These are phyloP conservation scores for Alviniconcha marisindica DNA, from an alignment of 1,140 invertebrate genomes.

Conservation along the genomic window DNA sequence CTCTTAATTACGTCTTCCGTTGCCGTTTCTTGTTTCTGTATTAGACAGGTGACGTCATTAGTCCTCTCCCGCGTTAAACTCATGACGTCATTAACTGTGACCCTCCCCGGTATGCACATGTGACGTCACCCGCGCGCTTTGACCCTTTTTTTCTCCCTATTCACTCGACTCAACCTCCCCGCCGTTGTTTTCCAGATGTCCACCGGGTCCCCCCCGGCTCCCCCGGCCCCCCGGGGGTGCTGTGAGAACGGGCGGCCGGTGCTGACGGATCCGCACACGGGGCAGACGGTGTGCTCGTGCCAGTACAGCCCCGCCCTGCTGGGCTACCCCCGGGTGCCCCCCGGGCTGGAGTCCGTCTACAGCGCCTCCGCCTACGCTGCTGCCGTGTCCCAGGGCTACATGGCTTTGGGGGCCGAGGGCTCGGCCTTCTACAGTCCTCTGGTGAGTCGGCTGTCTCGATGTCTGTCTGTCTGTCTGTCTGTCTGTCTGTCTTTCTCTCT, in stretches of 20 bases:
- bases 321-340: constrained; percentile 81
- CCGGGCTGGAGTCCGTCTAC: constrained; percentile 72
- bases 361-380: constrained; percentile 65
- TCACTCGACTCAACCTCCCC: too few species aligned
- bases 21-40: too few species aligned
- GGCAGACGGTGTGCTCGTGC: constrained; percentile 96
- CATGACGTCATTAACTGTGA: too few species aligned
- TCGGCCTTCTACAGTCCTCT: constrained; percentile 94
- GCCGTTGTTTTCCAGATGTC: constrained; percentile 60
- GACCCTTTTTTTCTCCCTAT: neutral
- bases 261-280: constrained; percentile 95
- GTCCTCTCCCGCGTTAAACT: too few species aligned
- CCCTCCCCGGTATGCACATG: too few species aligned
- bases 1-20: too few species aligned
- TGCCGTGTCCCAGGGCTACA: constrained; percentile 67
- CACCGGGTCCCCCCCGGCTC: constrained; percentile 48
- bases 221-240: constrained; percentile 77
- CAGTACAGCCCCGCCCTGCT: constrained; percentile 84
- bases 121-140: too few species aligned
- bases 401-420: constrained; percentile 68
- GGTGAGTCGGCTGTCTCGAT: constrained; percentile 84
- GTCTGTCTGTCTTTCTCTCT: constrained; percentile 6
- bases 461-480: too few species aligned
- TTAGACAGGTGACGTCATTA: too few species aligned
- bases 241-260: constrained; percentile 95